These are phyloP conservation scores for Sylvietta virens DNA, from an alignment of 2,113 vertebrate genomes.

Conservation along the genomic window DNA sequence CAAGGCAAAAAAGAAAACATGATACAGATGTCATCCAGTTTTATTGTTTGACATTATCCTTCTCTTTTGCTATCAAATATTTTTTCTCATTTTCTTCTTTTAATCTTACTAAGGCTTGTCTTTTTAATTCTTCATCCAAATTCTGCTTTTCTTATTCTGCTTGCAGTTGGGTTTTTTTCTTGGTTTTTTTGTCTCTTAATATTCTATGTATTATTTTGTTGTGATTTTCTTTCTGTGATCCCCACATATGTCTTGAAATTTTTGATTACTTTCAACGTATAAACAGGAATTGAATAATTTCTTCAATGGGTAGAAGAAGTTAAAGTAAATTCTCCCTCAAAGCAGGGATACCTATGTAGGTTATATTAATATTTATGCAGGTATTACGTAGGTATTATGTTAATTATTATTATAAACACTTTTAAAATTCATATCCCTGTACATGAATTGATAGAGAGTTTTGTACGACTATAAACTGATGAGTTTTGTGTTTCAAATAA, in stretches of 20 bases:
- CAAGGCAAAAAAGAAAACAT: not conserved
- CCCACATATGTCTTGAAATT: not conserved
- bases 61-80: not conserved
- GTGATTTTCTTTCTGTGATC: not conserved
- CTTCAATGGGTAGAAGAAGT: not conserved
- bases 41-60: not conserved
- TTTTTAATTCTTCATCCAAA: not conserved
- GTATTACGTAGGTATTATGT: not conserved
- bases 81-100: not conserved
- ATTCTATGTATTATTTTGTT: not conserved
- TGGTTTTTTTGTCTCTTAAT: not conserved
- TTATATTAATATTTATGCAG: not conserved
- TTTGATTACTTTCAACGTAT: not conserved
- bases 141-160: not conserved
- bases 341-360: not conserved
- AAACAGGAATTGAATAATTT: not conserved
- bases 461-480: not conserved
- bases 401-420: not conserved
- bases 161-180: accelerated
- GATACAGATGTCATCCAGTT: not conserved
- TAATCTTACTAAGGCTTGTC: not conserved
- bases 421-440: not conserved
- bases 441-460: not conserved
- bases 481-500: not conserved
- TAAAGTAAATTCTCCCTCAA: not conserved